Evolutionary conservation across 2,888 invertebrate species (phyloP).

Genomic region (Ochropacha duplaris): DNA sequence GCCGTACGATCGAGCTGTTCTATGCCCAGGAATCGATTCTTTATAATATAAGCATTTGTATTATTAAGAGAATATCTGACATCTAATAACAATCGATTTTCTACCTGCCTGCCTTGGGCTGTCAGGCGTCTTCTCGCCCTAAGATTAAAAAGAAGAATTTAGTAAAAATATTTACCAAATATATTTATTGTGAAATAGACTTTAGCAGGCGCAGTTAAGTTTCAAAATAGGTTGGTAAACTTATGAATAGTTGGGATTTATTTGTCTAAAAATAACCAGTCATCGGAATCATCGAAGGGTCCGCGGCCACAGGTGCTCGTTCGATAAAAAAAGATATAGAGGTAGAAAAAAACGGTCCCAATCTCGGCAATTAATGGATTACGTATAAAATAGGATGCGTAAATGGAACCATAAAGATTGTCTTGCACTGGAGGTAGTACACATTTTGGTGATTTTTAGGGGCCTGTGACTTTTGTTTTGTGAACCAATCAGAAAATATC

Average conservation of each 20-base stretch:
- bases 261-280: conserved; percentile 69
- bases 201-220: accelerated
- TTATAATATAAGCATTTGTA: conserved; percentile 43
- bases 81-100: conserved; percentile 70
- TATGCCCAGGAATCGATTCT: conserved; percentile 39
- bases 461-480: neutral
- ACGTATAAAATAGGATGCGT: conserved; percentile 59
- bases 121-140: conserved; percentile 69
- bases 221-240: conserved; percentile 8
- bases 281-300: conserved; percentile 66
- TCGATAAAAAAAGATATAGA: conserved; percentile 48
- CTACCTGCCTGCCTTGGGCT: conserved; percentile 66
- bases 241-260: conserved; percentile 26
- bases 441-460: neutral
- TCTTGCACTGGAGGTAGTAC: conserved; percentile 15
- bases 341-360: conserved; percentile 43
- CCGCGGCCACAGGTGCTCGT: conserved; percentile 67
- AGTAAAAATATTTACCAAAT: conserved; percentile 34
- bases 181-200: conserved; percentile 14
- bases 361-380: conserved; percentile 73
- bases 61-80: conserved; percentile 50
- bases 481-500: neutral
- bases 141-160: conserved; percentile 47
- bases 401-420: conserved; percentile 45
- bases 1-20: conserved; percentile 24